Evolutionary conservation across 2,113 vertebrate genomes (phyloP).

Genomic region (Pelodiscus sinensis): DNA sequence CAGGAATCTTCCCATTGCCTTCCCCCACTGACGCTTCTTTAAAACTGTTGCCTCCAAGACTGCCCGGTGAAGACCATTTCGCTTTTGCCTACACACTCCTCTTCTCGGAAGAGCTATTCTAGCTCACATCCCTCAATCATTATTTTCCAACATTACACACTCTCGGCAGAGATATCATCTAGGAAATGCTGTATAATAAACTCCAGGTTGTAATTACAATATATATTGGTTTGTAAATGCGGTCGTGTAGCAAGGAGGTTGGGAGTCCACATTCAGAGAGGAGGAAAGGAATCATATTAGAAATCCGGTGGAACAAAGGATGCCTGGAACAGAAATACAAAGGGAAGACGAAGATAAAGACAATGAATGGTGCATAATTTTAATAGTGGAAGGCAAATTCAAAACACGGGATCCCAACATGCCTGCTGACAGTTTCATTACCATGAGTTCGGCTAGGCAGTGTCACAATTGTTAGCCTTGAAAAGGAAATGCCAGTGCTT

Average conservation of each 20-base stretch:
- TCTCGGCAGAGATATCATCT: slow-evolving; percentile 60
- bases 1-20: neutral
- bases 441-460: neutral
- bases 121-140: slow-evolving; percentile 36
- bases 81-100: neutral
- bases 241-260: slow-evolving; percentile 40
- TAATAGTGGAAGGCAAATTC: neutral
- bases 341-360: neutral
- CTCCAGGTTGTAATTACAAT: slow-evolving; percentile 70
- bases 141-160: slow-evolving; percentile 3
- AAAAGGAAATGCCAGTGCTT: neutral
- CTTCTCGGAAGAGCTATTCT: slow-evolving; percentile 26
- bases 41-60: neutral
- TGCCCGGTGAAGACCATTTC: neutral
- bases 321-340: slow-evolving; percentile 9
- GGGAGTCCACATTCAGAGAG: slow-evolving; percentile 10
- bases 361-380: neutral
- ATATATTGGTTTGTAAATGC: slow-evolving; percentile 69
- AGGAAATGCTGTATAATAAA: slow-evolving; percentile 52
- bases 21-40: neutral
- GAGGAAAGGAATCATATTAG: slow-evolving; percentile 51
- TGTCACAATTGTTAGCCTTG: neutral
- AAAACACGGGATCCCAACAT: neutral
- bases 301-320: slow-evolving; percentile 60
- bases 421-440: neutral